Conservation (phyloP, 2,888 invertebrate species). For the Drosophila mimetica region DNA sequence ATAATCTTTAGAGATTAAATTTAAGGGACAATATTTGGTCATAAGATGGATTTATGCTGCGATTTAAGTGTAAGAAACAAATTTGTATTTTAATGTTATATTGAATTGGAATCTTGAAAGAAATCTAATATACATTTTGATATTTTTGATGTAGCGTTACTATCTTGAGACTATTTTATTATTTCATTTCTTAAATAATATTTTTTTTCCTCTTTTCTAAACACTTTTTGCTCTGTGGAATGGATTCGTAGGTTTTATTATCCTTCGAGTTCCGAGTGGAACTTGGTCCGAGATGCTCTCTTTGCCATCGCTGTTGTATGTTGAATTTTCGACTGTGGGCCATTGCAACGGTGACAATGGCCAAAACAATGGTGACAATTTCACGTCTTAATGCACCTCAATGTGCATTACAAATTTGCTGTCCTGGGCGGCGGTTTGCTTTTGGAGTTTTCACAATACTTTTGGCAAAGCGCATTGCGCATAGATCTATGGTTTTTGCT, state of each 20-base stretch:
- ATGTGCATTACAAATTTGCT: conserved; percentile 67
- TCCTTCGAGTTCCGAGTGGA: conserved; percentile 11
- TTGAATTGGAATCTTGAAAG: too few species aligned
- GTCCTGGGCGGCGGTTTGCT: conserved; percentile 49
- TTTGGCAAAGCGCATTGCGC: conserved; percentile 62
- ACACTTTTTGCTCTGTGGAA: background rate
- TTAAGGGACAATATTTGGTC: too few species aligned
- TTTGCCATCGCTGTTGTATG: conserved; percentile 57
- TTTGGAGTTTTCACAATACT: conserved; percentile 32
- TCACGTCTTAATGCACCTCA: conserved; percentile 81
- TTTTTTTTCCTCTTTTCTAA: too few species aligned
- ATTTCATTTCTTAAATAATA: too few species aligned
- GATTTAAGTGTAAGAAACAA: too few species aligned
- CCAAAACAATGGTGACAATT: conserved; percentile 78
- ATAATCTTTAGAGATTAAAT: too few species aligned
- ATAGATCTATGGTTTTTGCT: conserved; percentile 39
- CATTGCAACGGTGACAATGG: conserved; percentile 56
- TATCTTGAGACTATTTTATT: too few species aligned
- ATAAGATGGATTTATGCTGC: too few species aligned
- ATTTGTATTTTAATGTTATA: too few species aligned
- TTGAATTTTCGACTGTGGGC: conserved; percentile 35
- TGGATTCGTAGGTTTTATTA: background rate
- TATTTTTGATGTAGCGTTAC: too few species aligned
- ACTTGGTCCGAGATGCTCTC: conserved; percentile 42
- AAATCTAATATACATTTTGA: too few species aligned